Base-by-base conservation (phyloP, 2,113 vertebrate genomes). In the Prionailurus bengalensis region DNA sequence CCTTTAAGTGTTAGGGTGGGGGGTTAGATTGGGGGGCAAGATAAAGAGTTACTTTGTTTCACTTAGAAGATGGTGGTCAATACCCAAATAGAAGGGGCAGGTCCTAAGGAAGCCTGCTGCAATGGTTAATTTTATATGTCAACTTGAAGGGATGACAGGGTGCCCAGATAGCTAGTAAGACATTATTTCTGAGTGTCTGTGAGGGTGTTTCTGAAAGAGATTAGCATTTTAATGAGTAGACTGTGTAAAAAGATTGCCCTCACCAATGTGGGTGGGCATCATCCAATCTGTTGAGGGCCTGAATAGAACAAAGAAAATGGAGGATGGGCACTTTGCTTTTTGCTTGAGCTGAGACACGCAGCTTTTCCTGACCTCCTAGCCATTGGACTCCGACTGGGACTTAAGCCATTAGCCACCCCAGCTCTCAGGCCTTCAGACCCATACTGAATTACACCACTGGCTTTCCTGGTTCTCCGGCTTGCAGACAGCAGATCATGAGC, bases 151-250 rank as follows among this genome's bases (percentile, higher is more conserved):
- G 73, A 74, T 23, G 65, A 79, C 36, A 31, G 31, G 58, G 65
- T 29, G 45, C 58, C 58, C 21, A 13, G 39, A 45, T 17, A 82
- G 19, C 90, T 82, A 15, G 36, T 82, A 71, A 82, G 65, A 70
- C 65, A n/a, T 19, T 58, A 73, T 85, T 93, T 68, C 92, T 66
- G 71, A 45, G 61, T 66, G 58, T 93, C 71, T 86, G n/a, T 93
- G 82, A 86, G 82, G n/a, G 29, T 53, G 71, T 93, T 76, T 76
- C 81, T 76, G 70, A 71, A 84, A 85, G 16, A 78, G 71, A 78
- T 78, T 45, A 66, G 45, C 78, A 82, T 68, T 71, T 82, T 68
- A 58, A 71, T 58, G 17, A 63, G 82, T 21, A 45, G 61, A 66
- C 82, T 84, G 61, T 42, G 39, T 21, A 82, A 71, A 91, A 81